Percentiles rank a stretch among this genome's conserved stretches.
Conservation (phyloP, 2,797 vertebrate species). For the Alca torda region DNA sequence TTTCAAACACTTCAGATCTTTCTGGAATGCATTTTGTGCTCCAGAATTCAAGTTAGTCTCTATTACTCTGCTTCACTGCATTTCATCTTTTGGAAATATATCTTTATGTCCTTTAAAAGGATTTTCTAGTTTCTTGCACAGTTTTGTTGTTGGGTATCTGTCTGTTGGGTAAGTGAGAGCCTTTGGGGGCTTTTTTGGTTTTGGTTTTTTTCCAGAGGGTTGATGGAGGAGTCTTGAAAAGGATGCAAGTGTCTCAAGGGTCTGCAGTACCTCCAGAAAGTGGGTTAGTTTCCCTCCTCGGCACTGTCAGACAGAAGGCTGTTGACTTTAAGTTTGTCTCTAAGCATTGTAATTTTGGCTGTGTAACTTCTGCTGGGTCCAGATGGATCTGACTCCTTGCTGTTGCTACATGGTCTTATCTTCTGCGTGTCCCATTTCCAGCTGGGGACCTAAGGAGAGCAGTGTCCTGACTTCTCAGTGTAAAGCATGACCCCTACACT, state of each 20-base stretch:
- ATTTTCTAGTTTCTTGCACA: neutral
- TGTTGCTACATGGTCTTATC: neutral
- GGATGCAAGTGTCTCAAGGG: neutral
- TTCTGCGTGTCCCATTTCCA: neutral
- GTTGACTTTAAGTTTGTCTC: neutral
- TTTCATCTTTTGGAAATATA: neutral
- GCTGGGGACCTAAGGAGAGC: neutral
- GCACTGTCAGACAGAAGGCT: neutral
- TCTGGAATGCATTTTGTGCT: neutral
- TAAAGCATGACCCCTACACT: neutral
- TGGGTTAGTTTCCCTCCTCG: neutral
- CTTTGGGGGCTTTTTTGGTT: neutral
- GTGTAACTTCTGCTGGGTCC: neutral
- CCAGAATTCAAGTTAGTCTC: neutral
- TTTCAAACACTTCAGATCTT: neutral
- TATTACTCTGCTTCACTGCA: neutral
- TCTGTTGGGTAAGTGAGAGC: neutral
- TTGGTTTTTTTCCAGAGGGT: neutral
- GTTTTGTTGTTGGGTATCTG: neutral
- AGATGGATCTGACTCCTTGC: neutral
- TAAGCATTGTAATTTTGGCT: neutral
- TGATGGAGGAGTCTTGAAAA: neutral
- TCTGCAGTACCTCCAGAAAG: neutral
- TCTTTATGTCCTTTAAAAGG: neutral
- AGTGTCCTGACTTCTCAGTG: neutral